phyloP scores from a whole-genome alignment of 2,797 vertebrate species.

The Pogoniulus pusillus region DNA sequence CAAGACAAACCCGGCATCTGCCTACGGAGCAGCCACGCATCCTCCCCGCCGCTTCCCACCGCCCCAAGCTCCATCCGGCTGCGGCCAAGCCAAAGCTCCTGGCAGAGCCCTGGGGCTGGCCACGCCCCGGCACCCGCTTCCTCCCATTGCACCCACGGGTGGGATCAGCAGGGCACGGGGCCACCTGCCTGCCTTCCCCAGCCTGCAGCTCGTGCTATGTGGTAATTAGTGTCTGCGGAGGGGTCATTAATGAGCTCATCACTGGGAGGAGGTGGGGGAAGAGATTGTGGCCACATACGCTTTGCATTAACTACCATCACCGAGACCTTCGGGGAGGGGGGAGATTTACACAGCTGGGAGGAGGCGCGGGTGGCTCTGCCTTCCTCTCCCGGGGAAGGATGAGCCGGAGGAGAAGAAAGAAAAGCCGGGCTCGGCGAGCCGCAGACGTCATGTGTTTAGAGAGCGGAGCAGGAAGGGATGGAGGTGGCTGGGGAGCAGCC shows the following conservation, averaged over 20 bases:
- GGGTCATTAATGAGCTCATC: conserved; percentile 68
- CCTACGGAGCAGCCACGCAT: conserved; percentile 27
- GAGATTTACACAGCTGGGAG: conserved; percentile 72
- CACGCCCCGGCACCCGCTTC: not conserved
- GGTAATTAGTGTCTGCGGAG: conserved; percentile 50
- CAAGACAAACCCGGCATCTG: conserved; percentile 60
- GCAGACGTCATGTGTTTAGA: conserved; percentile 49
- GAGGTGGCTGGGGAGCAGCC: not conserved
- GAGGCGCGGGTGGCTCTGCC: conserved; percentile 45
- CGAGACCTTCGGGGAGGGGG: conserved; percentile 7
- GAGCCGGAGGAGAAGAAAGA: conserved; percentile 47
- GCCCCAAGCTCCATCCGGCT: conserved; percentile 34
- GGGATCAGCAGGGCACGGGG: not conserved
- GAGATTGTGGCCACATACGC: conserved; percentile 60
- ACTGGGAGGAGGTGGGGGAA: conserved; percentile 8
- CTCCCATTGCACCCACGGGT: not conserved
- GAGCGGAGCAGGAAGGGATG: conserved; percentile 20
- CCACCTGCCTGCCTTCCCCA: not conserved
- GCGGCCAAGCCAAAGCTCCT: not conserved
- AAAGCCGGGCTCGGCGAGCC: not conserved
- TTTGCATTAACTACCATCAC: conserved; percentile 60
- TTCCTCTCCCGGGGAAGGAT: conserved; percentile 46
- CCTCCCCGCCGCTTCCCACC: conserved; percentile 40
- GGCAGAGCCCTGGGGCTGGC: not conserved
- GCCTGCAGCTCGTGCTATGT: not conserved